phyloP scores from a whole-genome alignment of 2,113 vertebrate species.

The Prunella fulvescens region DNA sequence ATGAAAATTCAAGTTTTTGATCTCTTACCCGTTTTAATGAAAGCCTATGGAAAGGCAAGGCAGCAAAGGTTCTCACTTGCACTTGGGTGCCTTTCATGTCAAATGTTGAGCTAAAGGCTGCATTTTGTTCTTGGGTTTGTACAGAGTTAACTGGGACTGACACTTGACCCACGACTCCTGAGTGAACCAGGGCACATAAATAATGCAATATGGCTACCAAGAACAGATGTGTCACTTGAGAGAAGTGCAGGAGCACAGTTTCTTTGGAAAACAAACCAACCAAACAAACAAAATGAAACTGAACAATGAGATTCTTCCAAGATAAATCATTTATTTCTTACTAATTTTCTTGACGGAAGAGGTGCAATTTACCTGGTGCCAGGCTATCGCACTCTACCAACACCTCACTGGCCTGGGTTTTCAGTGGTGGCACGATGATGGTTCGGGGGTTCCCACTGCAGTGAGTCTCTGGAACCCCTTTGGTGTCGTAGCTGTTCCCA shows the following conservation, averaged over 20 bases:
- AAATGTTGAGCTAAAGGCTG: conserved; percentile 4
- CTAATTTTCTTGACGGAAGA: conserved; percentile 49
- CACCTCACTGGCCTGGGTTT: conserved; percentile 87
- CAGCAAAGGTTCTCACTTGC: conserved; percentile 4
- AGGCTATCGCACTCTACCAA: conserved; percentile 88
- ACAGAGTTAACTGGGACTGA: neutral
- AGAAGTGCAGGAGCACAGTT: conserved; percentile 12
- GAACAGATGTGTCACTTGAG: conserved; percentile 28
- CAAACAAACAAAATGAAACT: conserved; percentile 61
- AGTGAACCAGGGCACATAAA: neutral
- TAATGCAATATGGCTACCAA: conserved; percentile 30
- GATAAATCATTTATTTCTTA: conserved; percentile 61
- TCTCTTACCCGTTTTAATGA: neutral
- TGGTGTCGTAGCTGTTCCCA: conserved; percentile 81
- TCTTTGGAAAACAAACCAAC: conserved; percentile 48
- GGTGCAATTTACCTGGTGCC: conserved; percentile 82
- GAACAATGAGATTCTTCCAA: conserved; percentile 67
- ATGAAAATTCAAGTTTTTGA: conserved; percentile 19
- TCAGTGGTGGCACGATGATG: conserved; percentile 96
- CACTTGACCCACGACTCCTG: neutral
- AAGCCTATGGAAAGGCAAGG: neutral
- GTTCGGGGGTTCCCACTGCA: conserved; percentile 88
- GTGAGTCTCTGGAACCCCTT: conserved; percentile 85
- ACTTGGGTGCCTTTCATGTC: conserved; percentile 1
- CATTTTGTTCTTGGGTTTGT: neutral